Evolutionary conservation across 2,113 vertebrate genomes (phyloP), one percentile per base, ranked within the genome.

Genomic region (Cavia aperea): DNA sequence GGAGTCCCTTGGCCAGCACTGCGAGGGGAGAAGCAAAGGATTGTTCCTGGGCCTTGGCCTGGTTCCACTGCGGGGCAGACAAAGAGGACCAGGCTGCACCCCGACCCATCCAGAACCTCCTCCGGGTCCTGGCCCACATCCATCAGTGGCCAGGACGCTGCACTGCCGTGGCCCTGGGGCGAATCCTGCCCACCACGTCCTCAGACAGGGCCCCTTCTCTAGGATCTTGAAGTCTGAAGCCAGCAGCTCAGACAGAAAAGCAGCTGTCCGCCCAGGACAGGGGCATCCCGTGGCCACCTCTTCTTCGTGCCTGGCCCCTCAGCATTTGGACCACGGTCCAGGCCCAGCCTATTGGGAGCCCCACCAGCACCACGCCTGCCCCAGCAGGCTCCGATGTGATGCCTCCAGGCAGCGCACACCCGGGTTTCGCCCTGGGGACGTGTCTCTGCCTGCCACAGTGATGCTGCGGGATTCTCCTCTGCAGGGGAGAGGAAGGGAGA

Each of bases 11-110:
- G 21, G 70, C 96, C 96, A 95, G 96, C 96, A 95, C 93, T 92
- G 88, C 54, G 92, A 95, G 95, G 36, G 82, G 78, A 90, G 96
- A 96, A 95, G 86, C 87, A 75, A 54, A 95, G 91, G 93, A 88
- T 75, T 95, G 88, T 96, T 95, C 92, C 95, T 24, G 13, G 93
- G 95, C 92, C 62, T 26, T 56, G 39, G 85, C 90, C 73, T 36
- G 3, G 88, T 63, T 92, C 58, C 6, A 13, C 68, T 2, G 16
- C 31, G 23, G 23, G 51, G 56, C 4, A n/a, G 56, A 70, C 8
- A 0, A 51, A 43, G 39, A 6, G 60, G 46, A 78, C 14, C 26
- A 19, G 15, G 66, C 4, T 15, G 18, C 5, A 39, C 7, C 26
- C 3, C 3, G 7, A 8, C 7, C 3, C 9, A 23, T n/a, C 36